A percentile compares a stretch with the other conserved stretches of the same genome.
Evolutionary conservation across 1,140 invertebrate species (phyloP).

Genomic region (Cheumatopsyche charites): DNA sequence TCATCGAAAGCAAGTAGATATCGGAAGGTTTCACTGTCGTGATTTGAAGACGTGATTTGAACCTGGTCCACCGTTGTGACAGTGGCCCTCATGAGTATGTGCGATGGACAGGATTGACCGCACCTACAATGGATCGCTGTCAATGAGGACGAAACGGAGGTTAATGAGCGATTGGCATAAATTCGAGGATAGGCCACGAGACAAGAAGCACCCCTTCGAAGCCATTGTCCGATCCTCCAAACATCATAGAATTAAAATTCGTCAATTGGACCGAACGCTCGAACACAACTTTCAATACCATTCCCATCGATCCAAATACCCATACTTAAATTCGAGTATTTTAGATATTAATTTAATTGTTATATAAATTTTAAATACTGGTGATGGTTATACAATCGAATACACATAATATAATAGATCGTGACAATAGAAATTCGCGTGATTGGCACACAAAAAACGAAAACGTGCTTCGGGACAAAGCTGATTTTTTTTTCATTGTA

Average conservation of each 20-base stretch:
- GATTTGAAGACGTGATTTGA: constrained; percentile 32
- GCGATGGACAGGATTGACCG: constrained; percentile 12
- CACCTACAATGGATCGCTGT: constrained; percentile 30
- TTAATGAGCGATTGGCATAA: constrained; percentile 29
- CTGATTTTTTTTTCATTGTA: constrained; percentile 14
- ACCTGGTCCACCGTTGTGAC: not conserved
- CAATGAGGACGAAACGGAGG: constrained; percentile 31
- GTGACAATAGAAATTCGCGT: constrained; percentile 13
- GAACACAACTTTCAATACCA: not conserved
- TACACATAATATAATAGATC: constrained; percentile 1
- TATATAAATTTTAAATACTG: not conserved
- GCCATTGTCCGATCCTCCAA: too few relatives aligned
- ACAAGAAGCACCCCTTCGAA: too few relatives aligned
- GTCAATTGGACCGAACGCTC: constrained; percentile 19
- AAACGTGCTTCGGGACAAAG: constrained; percentile 21
- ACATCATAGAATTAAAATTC: too few relatives aligned
- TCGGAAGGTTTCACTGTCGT: constrained; percentile 29
- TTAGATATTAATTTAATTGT: too few relatives aligned
- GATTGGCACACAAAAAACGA: constrained; percentile 23
- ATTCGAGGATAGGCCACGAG: too few relatives aligned
- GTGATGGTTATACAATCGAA: not conserved
- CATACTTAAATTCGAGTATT: too few relatives aligned
- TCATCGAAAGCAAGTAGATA: not conserved
- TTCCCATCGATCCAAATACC: too few relatives aligned
- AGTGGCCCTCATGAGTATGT: constrained; percentile 32